Conservation (phyloP, 1,140 invertebrate species). For the Rhyacophila brunnea region DNA sequence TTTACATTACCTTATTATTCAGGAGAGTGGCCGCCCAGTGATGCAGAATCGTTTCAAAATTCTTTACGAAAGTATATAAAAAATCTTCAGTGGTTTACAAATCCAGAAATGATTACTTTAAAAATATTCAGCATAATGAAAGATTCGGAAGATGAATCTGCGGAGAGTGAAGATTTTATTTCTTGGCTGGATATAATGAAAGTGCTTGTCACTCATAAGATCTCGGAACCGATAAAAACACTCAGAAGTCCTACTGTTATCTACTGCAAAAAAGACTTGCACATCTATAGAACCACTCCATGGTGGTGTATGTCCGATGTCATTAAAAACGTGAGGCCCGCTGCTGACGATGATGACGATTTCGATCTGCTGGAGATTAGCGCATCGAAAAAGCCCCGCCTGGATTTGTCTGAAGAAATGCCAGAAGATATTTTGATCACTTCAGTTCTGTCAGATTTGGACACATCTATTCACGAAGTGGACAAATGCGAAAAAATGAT, state of each 20-base stretch:
- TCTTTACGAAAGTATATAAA: conserved; percentile 46
- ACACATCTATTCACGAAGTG: conserved; percentile 14
- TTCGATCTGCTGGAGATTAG: conserved; percentile 34
- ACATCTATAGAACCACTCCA: conserved; percentile 42
- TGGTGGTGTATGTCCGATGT: conserved; percentile 46
- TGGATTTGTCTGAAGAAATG: conserved; percentile 20
- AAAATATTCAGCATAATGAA: conserved; percentile 47
- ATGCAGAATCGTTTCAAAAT: conserved; percentile 41
- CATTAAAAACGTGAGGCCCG: conserved; percentile 41
- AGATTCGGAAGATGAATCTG: conserved; percentile 40
- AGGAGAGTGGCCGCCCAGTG: conserved; percentile 37
- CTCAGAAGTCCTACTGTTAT: conserved; percentile 36
- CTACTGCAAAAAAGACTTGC: conserved; percentile 43
- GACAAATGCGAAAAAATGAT: conserved; percentile 46
- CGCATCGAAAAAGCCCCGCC: conserved; percentile 12
- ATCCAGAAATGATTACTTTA: conserved; percentile 45
- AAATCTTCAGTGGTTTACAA: conserved; percentile 48
- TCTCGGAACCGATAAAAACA: conserved; percentile 35
- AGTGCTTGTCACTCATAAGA: conserved; percentile 51
- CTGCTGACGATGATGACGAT: conserved; percentile 42
- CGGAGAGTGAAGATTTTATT: conserved; percentile 40
- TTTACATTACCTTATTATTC: conserved; percentile 42
- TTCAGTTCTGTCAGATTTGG: conserved; percentile 13
- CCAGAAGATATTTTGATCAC: conserved; percentile 25
- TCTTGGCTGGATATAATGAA: conserved; percentile 49